Evolutionary conservation across 2,888 invertebrate genomes (phyloP).

Genomic region (Nudaria mundana): DNA sequence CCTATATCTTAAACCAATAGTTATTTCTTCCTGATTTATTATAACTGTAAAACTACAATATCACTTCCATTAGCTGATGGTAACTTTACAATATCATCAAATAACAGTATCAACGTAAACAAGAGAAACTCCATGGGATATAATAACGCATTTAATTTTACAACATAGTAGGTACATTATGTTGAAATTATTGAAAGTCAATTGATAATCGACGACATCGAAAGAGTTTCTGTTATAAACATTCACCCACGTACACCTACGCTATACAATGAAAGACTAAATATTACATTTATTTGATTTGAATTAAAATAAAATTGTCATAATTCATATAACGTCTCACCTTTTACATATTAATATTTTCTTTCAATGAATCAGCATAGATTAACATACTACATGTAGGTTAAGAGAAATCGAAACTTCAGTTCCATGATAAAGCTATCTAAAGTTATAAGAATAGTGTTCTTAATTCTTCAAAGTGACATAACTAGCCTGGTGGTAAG

Average conservation of each 20-base stretch:
- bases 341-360: not conserved
- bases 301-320: constrained; percentile 17
- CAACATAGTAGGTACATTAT: constrained; percentile 24
- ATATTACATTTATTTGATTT: constrained; percentile 17
- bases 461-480: too few species aligned
- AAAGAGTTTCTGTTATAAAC: constrained; percentile 39
- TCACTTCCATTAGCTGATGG: constrained; percentile 1
- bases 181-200: constrained; percentile 21
- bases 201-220: constrained; percentile 28
- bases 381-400: too few species aligned
- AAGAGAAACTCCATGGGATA: constrained; percentile 16
- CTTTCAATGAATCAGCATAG: too few species aligned
- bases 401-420: too few species aligned
- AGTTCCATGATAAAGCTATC: too few species aligned
- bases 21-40: constrained; percentile 5
- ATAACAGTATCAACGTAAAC: constrained; percentile 12
- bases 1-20: not conserved
- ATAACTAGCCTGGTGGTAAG: too few species aligned
- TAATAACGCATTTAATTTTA: constrained; percentile 24
- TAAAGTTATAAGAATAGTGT: too few species aligned
- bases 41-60: not conserved
- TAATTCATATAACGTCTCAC: not conserved
- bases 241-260: constrained; percentile 47
- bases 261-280: constrained; percentile 19
- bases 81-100: constrained; percentile 6